Base-by-base conservation (phyloP, 37 sponge, comb jelly and placozoan species). In the Beroe ovata region DNA sequence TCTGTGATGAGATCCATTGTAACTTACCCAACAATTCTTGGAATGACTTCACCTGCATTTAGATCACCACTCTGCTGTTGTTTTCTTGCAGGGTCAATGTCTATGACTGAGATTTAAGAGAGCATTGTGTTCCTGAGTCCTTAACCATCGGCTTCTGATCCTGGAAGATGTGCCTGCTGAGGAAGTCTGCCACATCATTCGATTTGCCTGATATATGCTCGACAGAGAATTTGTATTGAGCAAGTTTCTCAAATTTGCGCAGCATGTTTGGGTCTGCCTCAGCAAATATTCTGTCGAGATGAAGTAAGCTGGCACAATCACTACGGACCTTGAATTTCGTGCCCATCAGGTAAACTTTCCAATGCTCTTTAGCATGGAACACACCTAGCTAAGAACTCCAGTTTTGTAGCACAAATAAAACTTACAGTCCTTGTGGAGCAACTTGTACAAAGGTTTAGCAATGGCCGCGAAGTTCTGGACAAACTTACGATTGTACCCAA, bases 1-100 rank as follows among this genome's bases (percentile, higher is more conserved):
- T 32, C 32, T 66, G 69, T 14, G 35, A 66, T 29, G 69, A 66
- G 32, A 66, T 66, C 69, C 69, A 66, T 32, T 66, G 69, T 29
- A 66, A 29, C 32, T 66, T 66, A 1, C 69, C 69, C 19, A 66
- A 32, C 8, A 66, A 16, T 29, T 66, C 32, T 32, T 66, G 69
- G 30, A 29, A 66, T 66, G 23, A 14, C 32, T 66, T 66, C 69
- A 19, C 36, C 16, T 26, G 1, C 69, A 32, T 33, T 66, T 37
- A 66, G 18, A 29, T 66, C 69, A 66, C 34, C 16, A 33, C 34
- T 18, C 1, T 34, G 2, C 16, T 33, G 36, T 26, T 26, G 25
- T 30, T 29, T 34, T 66, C 36, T 2, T 19, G 69, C 32, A 66
- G 69, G 19, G 6, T 66, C 30, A 2, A 66, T 33, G 16, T 30